These are phyloP conservation scores for Buphagus erythrorhynchus DNA, from an alignment of 2,797 vertebrate species.

Conservation along the genomic window DNA sequence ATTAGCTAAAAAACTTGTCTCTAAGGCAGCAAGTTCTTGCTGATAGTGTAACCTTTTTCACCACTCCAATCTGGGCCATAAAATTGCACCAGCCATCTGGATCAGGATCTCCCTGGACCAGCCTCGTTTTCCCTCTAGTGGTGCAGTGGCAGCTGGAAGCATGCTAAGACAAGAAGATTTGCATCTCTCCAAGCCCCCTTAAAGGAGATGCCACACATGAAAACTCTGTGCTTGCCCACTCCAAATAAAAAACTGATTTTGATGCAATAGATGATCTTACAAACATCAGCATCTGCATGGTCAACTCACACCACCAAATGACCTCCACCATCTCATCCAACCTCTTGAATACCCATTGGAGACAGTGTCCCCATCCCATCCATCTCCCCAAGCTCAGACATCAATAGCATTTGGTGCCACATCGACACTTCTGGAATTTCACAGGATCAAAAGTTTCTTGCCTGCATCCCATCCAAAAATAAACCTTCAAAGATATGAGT, in stretches of 20 bases:
- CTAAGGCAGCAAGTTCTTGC: neutral
- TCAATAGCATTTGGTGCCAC: rapidly evolving
- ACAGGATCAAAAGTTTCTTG: neutral
- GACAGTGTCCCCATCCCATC: neutral
- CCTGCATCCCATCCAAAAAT: neutral
- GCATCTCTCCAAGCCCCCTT: neutral
- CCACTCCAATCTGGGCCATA: neutral
- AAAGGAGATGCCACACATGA: neutral
- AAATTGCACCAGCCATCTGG: neutral
- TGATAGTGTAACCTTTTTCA: neutral
- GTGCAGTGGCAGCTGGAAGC: neutral
- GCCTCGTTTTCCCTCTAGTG: neutral
- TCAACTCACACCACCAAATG: neutral
- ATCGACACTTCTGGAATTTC: neutral
- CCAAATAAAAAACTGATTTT: neutral
- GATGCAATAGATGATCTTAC: neutral
- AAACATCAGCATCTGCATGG: neutral
- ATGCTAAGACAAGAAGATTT: neutral
- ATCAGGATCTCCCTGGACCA: neutral
- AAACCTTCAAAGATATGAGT: neutral
- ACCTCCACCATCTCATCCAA: neutral
- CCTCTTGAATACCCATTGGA: neutral
- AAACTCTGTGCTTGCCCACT: neutral
- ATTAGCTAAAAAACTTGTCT: neutral
- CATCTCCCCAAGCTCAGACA: neutral